Evolutionary conservation across 2,113 vertebrate genomes (phyloP).

Genomic region (Junco hyemalis): DNA sequence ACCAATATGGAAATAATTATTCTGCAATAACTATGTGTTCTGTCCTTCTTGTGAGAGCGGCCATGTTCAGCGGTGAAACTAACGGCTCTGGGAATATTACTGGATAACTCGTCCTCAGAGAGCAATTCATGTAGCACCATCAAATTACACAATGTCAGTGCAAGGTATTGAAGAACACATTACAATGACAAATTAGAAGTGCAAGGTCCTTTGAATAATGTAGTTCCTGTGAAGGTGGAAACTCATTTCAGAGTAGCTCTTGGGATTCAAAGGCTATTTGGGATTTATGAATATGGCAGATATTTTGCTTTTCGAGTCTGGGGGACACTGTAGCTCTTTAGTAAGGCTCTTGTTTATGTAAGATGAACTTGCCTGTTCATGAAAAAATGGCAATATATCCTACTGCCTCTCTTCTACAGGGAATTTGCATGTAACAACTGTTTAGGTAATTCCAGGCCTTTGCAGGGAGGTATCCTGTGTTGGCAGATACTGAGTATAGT

Average conservation of each 20-base stretch:
- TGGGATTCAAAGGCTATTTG: slow-evolving; percentile 6
- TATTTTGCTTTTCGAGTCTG: background rate
- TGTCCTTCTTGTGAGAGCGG: slow-evolving; percentile 25
- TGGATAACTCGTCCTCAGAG: slow-evolving; percentile 34
- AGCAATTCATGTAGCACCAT: slow-evolving; percentile 43
- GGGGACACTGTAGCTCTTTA: background rate
- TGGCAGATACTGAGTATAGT: background rate
- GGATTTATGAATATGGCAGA: slow-evolving; percentile 18
- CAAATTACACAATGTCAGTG: slow-evolving; percentile 60
- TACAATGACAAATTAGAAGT: slow-evolving; percentile 57
- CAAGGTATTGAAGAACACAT: slow-evolving; percentile 51
- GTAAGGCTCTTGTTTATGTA: background rate
- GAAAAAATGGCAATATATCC: background rate
- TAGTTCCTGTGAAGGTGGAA: slow-evolving; percentile 31
- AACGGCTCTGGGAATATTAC: background rate
- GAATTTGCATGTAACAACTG: background rate
- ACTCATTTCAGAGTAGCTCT: slow-evolving; percentile 6
- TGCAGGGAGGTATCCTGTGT: background rate
- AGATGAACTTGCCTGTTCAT: background rate
- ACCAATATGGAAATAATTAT: slow-evolving; percentile 64
- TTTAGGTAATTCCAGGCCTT: background rate
- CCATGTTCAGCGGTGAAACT: slow-evolving; percentile 20
- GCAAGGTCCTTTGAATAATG: slow-evolving; percentile 51
- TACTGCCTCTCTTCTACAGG: background rate
- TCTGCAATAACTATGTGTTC: slow-evolving; percentile 8